phyloP scores from a whole-genome alignment of 2,888 invertebrate genomes.

The Steromphala cineraria region DNA sequence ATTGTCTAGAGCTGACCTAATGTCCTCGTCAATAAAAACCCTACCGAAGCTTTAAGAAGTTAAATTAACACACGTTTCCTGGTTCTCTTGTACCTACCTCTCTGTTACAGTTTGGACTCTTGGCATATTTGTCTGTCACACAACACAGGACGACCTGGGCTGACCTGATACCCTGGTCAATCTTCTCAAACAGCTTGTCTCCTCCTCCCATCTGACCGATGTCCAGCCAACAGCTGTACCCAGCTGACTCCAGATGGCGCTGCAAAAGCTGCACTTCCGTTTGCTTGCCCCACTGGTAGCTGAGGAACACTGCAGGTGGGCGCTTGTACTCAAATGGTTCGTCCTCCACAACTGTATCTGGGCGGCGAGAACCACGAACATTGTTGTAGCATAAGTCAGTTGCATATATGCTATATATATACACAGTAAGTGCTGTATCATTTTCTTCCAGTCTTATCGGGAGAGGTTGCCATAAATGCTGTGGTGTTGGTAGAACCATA shows the following conservation, averaged over 20 bases:
- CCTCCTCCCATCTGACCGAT: conserved; percentile 75
- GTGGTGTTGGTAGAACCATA: too few relatives aligned
- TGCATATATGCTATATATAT: too few relatives aligned
- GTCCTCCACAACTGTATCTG: conserved; percentile 57
- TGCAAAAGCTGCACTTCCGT: conserved; percentile 66
- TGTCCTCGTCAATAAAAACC: too few relatives aligned
- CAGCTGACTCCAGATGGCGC: conserved; percentile 70
- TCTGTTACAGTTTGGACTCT: conserved; percentile 73
- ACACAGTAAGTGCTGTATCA: too few relatives aligned
- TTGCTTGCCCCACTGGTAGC: conserved; percentile 73
- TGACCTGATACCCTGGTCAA: conserved; percentile 68
- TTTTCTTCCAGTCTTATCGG: too few relatives aligned
- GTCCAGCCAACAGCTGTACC: conserved; percentile 73
- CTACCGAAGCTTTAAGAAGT: too few relatives aligned
- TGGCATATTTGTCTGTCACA: conserved; percentile 70
- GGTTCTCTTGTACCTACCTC: conserved; percentile 55
- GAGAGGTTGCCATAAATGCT: too few relatives aligned
- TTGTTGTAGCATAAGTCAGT: too few relatives aligned
- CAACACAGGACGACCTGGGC: conserved; percentile 68
- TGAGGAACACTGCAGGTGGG: conserved; percentile 58
- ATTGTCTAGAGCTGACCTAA: too few relatives aligned
- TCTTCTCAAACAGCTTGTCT: conserved; percentile 71
- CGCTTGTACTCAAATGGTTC: conserved; percentile 44
- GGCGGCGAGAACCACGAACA: background rate
- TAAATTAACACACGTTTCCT: too few relatives aligned